Evolutionary conservation across 2,113 vertebrate genomes (phyloP).

Genomic region (Micronycteris hirsuta): DNA sequence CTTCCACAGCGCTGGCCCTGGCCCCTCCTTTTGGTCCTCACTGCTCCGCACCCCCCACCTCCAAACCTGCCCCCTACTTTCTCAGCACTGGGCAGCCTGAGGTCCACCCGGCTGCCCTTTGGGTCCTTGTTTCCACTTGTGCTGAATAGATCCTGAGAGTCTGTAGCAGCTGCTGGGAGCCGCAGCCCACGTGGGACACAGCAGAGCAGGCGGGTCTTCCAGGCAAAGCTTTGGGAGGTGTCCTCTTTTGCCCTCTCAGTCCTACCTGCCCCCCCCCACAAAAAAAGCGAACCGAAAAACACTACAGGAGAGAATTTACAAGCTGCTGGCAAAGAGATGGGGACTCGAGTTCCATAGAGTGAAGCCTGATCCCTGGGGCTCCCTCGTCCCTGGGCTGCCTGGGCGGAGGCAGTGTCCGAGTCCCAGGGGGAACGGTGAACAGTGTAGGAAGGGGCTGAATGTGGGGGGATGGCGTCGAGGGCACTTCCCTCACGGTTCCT

Average conservation of each 20-base stretch:
- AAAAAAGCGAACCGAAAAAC: background rate
- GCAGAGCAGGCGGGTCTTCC: background rate
- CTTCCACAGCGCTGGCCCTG: background rate
- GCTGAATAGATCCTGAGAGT: background rate
- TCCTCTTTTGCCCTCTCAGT: background rate
- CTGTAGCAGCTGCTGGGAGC: background rate
- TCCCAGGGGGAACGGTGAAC: background rate
- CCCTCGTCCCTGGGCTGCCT: background rate
- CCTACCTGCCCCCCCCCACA: fast-evolving
- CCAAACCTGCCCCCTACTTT: background rate
- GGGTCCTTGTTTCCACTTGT: background rate
- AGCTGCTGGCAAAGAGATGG: background rate
- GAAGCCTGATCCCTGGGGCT: background rate
- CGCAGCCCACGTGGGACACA: too few species aligned
- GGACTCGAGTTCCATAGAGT: background rate
- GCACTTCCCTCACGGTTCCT: background rate
- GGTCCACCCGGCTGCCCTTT: background rate
- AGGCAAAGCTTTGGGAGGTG: background rate
- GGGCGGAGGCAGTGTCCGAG: background rate
- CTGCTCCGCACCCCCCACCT: background rate
- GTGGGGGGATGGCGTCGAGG: background rate
- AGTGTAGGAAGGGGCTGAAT: background rate
- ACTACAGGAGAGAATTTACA: background rate
- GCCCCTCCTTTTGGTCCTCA: background rate
- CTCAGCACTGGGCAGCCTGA: background rate